Base-by-base conservation (phyloP, 1,140 invertebrate species). In the Drosophila kohkoa region DNA sequence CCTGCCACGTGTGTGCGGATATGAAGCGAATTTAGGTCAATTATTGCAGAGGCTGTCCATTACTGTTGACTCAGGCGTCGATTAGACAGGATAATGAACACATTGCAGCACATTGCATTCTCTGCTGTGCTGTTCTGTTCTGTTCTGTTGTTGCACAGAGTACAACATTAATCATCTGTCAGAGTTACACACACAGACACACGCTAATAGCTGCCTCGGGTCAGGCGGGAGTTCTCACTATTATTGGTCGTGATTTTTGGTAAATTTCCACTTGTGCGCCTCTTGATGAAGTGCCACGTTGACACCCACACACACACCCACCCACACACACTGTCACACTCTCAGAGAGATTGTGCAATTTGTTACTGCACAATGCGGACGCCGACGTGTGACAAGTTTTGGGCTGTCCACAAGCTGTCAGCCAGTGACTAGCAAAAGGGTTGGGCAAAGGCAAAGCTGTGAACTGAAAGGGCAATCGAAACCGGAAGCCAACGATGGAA, bases 371-470 rank as follows among this genome's bases (percentile, higher is more conserved):
- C 65, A 72, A 70, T 77, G 71, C 72, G 62, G 57, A 52, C n/a
- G 25, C 13, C 15, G 68, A 65, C 28, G 38, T 55, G 32, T 52
- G 62, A 88, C 83, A 83, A 83, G 70, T 89, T 87, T 87, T 89
- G 81, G 83, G 74, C 74, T 87, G 83, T 87, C 83, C 83, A 87
- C 85, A 87, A 75, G 69, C 80, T 80, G 85, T 87, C 82, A 70
- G 35, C 38, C 46, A 55, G 41, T 8, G 45, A 43, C 15, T 35
- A 4, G 3, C 16, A 10, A 6, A 4, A 30, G 25, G 28, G 4
- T 7, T 8, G 43, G 15, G 13, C 1, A 4, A 11, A 13, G 35
- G 35, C 1, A 2, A 3, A 38, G 20, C 15, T 52, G 28, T 16
- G 15, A 15, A 15, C 30, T 20, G 52, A n/a, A n/a, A 16, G 46